Base-by-base conservation (phyloP, 2,113 vertebrate species). In the Camelus bactrianus region DNA sequence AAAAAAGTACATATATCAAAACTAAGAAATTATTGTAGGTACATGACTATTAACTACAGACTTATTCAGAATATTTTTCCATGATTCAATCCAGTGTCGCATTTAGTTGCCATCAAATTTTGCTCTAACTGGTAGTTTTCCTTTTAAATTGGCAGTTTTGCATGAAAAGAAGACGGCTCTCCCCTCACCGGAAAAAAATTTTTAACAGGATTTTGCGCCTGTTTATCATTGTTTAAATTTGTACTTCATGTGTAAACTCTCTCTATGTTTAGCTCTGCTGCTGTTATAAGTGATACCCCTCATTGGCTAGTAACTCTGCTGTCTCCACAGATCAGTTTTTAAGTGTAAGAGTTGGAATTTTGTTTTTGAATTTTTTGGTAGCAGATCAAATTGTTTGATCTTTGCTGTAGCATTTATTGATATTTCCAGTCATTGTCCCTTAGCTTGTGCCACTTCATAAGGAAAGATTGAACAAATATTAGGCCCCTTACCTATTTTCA, bases 271-370 rank as follows among this genome's bases (percentile, higher is more conserved):
- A 89, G 92, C 28, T 86, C 26, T 69, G 60, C 35, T 86, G 42
- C 42, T 88, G 10, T 94, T 97, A 60, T 54, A 76, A 94, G n/a
- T 97, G 56, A 95, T 82, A 92, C 87, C 73, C 26, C 76, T 94
- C 64, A 72, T 64, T 89, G 62, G 22, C 32, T 64, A 67, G 86
- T 73, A 32, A 85, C 56, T 81, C 16, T 90, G 54, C 67, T 80
- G 10, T 80, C 28, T 86, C 48, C 15, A 58, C 8, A 38, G n/a
- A 42, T 70, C 28, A 70, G 9, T 94, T 95, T 94, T 91, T 60
- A 94, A 67, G 24, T 83, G 3, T 89, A 80, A 77, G 17, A 10
- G 16, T 65, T 95, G n/a, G 20, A 67, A 80, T 62, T 94, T 89
- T 88, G 30, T 24, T 77, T 89, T 83, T 87, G 3, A 72, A 12